Base-by-base conservation (phyloP, 2,113 vertebrate genomes). In the Benitochromis conjunctus region DNA sequence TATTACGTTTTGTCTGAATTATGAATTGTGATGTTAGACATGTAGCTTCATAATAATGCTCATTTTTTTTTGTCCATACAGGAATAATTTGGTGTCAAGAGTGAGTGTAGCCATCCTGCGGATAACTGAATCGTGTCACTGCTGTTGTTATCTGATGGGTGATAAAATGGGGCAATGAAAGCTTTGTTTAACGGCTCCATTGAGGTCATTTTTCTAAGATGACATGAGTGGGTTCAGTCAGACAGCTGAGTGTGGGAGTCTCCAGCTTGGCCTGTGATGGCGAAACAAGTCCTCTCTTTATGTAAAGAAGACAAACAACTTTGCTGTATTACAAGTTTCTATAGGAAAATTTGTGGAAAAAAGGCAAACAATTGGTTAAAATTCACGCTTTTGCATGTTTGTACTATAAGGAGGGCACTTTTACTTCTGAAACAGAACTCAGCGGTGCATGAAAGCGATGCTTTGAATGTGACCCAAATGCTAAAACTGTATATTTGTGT, bases 221-320 rank as follows among this genome's bases (percentile, higher is more conserved):
- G 92, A 89, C 87, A 86, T 92, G 90, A 85, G 88, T 81, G 88
- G 82, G 82, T 79, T 89, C 86, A 74, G 77, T 82, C 71, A 46
- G 51, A 87, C 43, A 84, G 83, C 80, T n/a, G 88, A 87, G 79
- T 51, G 88, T 95, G 87, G 94, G 92, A 91, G 87, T 88, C 82
- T 62, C 31, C 36, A 51, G 76, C 91, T 86, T 6, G 4, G 84
- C 55, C 81, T 60, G 55, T 24, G 9, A 64, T 18, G 38, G n/a
- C 29, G 46, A 54, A 92, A 94, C 90, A 94, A 92, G 78, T 69
- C 76, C 74, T 64, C 62, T 86, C 89, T 94, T 93, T 91, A 89
- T 94, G 29, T 83, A 26, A 87, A 82, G 81, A 82, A 90, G 91
- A 92, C 86, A 91, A 93, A 93, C 60, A 77, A 69, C 77, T 62